Percentiles rank a stretch among this genome's conserved stretches.
Evolutionary conservation across 2,797 vertebrate genomes (phyloP).

Genomic region (Tokudaia muenninki): DNA sequence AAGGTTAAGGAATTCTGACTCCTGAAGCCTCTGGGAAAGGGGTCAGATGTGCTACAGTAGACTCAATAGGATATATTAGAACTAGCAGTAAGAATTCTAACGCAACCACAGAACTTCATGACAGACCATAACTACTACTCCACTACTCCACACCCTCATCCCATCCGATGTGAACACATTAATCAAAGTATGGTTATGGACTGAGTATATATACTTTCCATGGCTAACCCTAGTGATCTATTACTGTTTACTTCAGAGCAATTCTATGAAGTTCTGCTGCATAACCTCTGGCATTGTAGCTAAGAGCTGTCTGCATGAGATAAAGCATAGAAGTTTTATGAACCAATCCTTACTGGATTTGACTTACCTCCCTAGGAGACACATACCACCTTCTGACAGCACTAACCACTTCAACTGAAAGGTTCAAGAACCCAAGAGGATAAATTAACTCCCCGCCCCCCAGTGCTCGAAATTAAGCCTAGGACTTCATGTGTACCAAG

Average conservation of each 20-base stretch:
- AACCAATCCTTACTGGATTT: conserved; percentile 50
- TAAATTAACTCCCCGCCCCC: not conserved
- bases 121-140: conserved; percentile 46
- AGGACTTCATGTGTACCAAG: not conserved
- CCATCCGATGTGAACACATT: conserved; percentile 13
- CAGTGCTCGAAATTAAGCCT: not conserved
- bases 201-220: not conserved
- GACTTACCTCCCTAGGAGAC: not conserved
- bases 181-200: conserved; percentile 29
- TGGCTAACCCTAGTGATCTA: not conserved
- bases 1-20: conserved; percentile 24
- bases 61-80: conserved; percentile 56
- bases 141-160: conserved; percentile 30
- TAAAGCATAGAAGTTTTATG: conserved; percentile 50
- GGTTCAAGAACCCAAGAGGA: not conserved
- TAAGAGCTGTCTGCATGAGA: conserved; percentile 46
- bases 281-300: conserved; percentile 44
- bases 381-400: conserved; percentile 49
- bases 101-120: conserved; percentile 9
- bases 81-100: conserved; percentile 50
- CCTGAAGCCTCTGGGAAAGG: not conserved
- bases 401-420: conserved; percentile 58
- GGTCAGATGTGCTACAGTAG: not conserved
- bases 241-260: not conserved
- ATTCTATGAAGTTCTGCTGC: not conserved